Evolutionary conservation across 2,888 invertebrate species (phyloP).

Genomic region (Drosophila cognata): DNA sequence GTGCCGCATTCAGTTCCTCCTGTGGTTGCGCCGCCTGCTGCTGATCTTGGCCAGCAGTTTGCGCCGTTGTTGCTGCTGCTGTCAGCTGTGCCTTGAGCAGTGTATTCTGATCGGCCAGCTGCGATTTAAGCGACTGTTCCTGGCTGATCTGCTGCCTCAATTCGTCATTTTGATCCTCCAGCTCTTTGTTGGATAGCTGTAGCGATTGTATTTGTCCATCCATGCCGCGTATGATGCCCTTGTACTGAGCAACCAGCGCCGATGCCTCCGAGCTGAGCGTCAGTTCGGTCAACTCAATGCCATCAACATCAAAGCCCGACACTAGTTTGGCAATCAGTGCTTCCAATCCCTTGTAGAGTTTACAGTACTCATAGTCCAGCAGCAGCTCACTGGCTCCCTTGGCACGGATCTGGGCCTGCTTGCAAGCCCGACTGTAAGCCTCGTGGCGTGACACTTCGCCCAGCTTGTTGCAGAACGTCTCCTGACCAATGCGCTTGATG

Average conservation of each 20-base stretch:
- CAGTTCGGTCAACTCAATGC: constrained; percentile 86
- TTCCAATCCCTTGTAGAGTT: constrained; percentile 93
- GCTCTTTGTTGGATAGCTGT: constrained; percentile 73
- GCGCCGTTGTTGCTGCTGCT: constrained; percentile 85
- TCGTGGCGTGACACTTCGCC: constrained; percentile 95
- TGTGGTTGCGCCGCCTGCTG: not conserved
- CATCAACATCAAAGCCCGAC: constrained; percentile 85
- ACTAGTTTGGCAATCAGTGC: constrained; percentile 87
- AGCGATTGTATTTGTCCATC: constrained; percentile 88
- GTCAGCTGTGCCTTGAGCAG: constrained; percentile 91
- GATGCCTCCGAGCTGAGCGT: constrained; percentile 84
- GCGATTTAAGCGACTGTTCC: constrained; percentile 89
- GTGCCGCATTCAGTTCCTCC: constrained; percentile 72
- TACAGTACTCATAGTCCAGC: constrained; percentile 97
- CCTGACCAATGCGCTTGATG: constrained; percentile 95
- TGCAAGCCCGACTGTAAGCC: constrained; percentile 95
- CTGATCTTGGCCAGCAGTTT: not conserved
- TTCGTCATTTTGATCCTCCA: constrained; percentile 73
- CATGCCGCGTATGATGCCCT: constrained; percentile 95
- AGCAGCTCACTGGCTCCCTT: constrained; percentile 91
- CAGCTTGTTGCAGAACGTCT: constrained; percentile 94
- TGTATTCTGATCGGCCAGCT: constrained; percentile 94
- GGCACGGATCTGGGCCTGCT: constrained; percentile 95
- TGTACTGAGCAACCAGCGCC: constrained; percentile 89
- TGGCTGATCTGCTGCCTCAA: constrained; percentile 87